Base-by-base conservation (phyloP, 1,140 invertebrate genomes). In the Hetaerina americana region DNA sequence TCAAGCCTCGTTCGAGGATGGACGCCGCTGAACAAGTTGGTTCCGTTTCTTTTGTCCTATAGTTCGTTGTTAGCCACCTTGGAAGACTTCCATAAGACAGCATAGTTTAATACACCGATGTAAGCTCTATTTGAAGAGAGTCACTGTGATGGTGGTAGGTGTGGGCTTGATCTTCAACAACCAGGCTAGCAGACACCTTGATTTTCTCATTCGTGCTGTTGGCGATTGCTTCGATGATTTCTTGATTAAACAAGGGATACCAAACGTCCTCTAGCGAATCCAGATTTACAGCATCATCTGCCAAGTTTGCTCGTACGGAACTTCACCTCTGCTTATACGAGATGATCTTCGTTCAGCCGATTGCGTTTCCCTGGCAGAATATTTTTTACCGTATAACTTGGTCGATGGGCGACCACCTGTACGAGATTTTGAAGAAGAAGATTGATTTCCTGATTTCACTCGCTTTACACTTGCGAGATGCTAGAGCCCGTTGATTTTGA, bases 51-150 rank as follows among this genome's bases (percentile, higher is more conserved):
- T 68, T 66, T 31, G 26, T 26, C 27, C 73, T 69, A 73, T 25
- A 74, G 67, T 26, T 40, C 28, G 12, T 74, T 66, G 31, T 31
- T 70, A 73, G 71, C 57, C 12, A 73, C 72, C 24, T 68, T 25
- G 27, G 70, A 57, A 8, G 70, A 70, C 66, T 74, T 74, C 67
- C 73, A 74, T 72, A 73, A 31, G 1, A 71, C 73, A 71, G 72
- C 26, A 71, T 74, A 73, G 28, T 74, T 73, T 66, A 74, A 66
- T 0, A 74, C 6, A 31, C 31, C 66, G 27, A 73, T 70, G 40
- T 29, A 74, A 31, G 73, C 73, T 67, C 31, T 70, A 74, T 72
- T 66, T 74, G 72, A 26, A 15, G 12, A 5, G 28, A 22, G 40
- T 68, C 31, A 24, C 72, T 74, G 25, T 66, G 66, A 69, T 74